phyloP scores from a whole-genome alignment of 2,113 vertebrate genomes.

The Epinephelus fuscoguttatus region DNA sequence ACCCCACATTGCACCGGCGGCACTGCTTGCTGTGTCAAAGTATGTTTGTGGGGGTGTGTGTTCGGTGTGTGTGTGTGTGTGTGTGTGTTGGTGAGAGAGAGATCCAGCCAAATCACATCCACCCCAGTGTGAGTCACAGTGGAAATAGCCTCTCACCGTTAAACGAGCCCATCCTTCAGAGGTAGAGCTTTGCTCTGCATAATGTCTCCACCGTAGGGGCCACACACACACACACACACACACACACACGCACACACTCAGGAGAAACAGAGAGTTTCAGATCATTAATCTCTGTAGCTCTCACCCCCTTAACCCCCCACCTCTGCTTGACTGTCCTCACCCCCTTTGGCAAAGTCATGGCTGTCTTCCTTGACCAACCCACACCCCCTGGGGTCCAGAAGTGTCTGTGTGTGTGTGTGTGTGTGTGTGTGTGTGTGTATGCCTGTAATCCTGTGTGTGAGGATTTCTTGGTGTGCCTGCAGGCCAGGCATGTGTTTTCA shows the following conservation, averaged over 20 bases:
- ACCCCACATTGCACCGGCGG: constrained; percentile 53
- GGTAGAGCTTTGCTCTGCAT: constrained; percentile 65
- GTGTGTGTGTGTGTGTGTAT: constrained; percentile 32
- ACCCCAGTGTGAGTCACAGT: constrained; percentile 53
- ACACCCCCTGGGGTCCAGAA: constrained; percentile 28
- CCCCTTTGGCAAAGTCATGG: constrained; percentile 81
- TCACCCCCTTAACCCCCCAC: constrained; percentile 46
- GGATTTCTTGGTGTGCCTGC: constrained; percentile 16
- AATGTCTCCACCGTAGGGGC: constrained; percentile 57
- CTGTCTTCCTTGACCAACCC: constrained; percentile 71
- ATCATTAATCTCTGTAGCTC: constrained; percentile 78
- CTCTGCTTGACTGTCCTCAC: constrained; percentile 53
- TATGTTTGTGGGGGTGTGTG: constrained; percentile 10
- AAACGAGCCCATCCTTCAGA: constrained; percentile 71
- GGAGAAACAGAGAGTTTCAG: constrained; percentile 63
- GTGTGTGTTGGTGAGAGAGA: neutral
- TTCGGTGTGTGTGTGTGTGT: neutral
- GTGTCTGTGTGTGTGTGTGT: constrained; percentile 35
- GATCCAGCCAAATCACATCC: constrained; percentile 53
- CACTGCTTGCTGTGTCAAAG: constrained; percentile 45
- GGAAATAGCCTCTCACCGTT: constrained; percentile 68
- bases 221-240: constrained; percentile 33
- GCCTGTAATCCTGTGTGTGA: neutral
- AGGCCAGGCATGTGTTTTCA: constrained; percentile 40
- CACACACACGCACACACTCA: constrained; percentile 14